Evolutionary conservation across 2,888 invertebrate species (phyloP).

Genomic region (Heteromurus nitidus): DNA sequence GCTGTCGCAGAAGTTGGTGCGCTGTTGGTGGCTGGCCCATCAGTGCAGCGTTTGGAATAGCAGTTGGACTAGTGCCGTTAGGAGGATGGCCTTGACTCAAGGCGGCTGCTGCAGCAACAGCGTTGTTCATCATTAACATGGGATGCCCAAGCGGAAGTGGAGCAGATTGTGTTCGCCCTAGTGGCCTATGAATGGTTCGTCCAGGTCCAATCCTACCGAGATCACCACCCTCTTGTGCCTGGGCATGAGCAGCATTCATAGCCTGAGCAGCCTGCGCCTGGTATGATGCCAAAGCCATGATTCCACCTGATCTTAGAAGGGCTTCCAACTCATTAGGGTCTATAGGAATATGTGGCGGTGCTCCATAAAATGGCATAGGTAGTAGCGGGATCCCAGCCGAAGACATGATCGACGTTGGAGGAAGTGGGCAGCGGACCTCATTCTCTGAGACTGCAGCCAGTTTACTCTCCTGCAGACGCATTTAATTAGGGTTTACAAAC

Average conservation of each 20-base stretch:
- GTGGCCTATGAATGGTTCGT: constrained; percentile 80
- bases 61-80: constrained; percentile 75
- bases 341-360: constrained; percentile 77
- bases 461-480: constrained; percentile 76
- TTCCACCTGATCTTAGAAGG: constrained; percentile 76
- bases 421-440: constrained; percentile 84
- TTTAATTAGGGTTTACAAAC: no score
- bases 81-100: constrained; percentile 68
- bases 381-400: constrained; percentile 76
- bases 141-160: constrained; percentile 93
- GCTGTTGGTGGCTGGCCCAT: constrained; percentile 74
- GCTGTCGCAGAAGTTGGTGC: constrained; percentile 78
- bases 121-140: constrained; percentile 78
- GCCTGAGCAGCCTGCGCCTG: constrained; percentile 74
- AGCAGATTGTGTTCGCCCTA: constrained; percentile 96
- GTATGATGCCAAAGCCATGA: constrained; percentile 70
- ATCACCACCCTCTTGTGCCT: constrained; percentile 61
- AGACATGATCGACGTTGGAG: constrained; percentile 77
- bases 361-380: constrained; percentile 82
- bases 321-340: constrained; percentile 74
- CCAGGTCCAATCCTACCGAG: constrained; percentile 60
- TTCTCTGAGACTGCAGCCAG: constrained; percentile 84
- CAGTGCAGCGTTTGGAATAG: constrained; percentile 69
- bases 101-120: constrained; percentile 67
- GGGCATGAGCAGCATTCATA: constrained; percentile 67